phyloP scores from a whole-genome alignment of 2,113 vertebrate genomes.

The Neogale vison region DNA sequence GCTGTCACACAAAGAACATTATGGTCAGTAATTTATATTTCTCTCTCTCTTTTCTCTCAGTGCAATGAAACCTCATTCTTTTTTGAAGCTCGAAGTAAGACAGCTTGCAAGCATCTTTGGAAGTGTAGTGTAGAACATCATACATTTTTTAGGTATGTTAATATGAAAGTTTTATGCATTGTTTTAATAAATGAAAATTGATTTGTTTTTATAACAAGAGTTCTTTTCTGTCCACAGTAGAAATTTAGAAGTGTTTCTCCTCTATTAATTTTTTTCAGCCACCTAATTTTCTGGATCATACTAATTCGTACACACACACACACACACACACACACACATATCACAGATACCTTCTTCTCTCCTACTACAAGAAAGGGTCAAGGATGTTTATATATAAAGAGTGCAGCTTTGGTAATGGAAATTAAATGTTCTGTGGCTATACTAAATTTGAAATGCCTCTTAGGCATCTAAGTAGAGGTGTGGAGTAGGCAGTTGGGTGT shows the following conservation, averaged over 20 bases:
- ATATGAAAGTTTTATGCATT: background rate
- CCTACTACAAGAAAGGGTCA: background rate
- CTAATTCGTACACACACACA: background rate
- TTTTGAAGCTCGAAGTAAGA: conserved; percentile 90
- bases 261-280: background rate
- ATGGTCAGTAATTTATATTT: background rate
- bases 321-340: background rate
- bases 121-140: conserved; percentile 95
- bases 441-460: background rate
- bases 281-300: background rate
- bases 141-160: conserved; percentile 91
- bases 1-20: background rate
- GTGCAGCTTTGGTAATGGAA: background rate
- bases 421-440: background rate
- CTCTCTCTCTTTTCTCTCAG: conserved; percentile 78
- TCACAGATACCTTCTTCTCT: background rate
- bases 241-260: background rate
- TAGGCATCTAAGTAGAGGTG: background rate
- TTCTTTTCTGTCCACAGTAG: background rate
- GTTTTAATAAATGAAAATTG: background rate
- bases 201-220: background rate
- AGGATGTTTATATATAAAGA: background rate
- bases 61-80: conserved; percentile 94
- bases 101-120: conserved; percentile 93
- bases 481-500: background rate